Evolutionary conservation across 2,113 vertebrate genomes (phyloP).

Genomic region (Cercocebus atys): DNA sequence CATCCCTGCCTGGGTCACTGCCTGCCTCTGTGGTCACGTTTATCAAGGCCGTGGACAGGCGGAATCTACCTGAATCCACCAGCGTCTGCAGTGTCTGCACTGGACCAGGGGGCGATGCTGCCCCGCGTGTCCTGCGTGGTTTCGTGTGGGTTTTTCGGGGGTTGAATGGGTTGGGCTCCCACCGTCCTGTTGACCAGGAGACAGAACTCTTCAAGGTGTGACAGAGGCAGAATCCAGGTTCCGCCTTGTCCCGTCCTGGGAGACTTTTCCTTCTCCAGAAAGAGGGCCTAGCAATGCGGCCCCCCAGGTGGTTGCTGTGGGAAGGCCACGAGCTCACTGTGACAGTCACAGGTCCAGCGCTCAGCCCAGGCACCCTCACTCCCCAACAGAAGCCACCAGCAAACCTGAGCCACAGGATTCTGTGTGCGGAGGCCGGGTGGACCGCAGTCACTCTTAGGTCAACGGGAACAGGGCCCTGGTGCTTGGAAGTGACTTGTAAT

Average conservation of each 20-base stretch:
- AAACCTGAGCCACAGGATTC: too few species aligned
- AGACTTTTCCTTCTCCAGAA: background rate
- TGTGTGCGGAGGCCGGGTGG: too few species aligned
- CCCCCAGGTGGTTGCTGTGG: background rate
- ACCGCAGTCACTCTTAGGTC: too few species aligned
- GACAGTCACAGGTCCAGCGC: background rate
- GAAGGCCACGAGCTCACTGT: background rate
- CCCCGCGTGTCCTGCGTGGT: background rate
- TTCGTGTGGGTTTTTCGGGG: background rate
- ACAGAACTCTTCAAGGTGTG: background rate
- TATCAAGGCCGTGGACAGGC: background rate
- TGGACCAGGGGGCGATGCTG: background rate
- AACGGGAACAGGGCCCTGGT: background rate
- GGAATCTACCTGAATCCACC: background rate
- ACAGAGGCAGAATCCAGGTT: background rate
- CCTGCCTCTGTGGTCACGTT: background rate
- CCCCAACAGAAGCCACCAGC: background rate
- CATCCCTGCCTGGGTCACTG: background rate
- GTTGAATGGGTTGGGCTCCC: background rate
- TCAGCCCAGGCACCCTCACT: background rate
- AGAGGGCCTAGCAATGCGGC: background rate
- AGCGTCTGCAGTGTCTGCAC: too few species aligned
- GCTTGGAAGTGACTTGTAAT: background rate
- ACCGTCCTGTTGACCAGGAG: background rate
- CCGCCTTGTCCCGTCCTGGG: background rate